Conservation (phyloP, 2,888 invertebrate genomes). For the Pterobdella sp. region DNA sequence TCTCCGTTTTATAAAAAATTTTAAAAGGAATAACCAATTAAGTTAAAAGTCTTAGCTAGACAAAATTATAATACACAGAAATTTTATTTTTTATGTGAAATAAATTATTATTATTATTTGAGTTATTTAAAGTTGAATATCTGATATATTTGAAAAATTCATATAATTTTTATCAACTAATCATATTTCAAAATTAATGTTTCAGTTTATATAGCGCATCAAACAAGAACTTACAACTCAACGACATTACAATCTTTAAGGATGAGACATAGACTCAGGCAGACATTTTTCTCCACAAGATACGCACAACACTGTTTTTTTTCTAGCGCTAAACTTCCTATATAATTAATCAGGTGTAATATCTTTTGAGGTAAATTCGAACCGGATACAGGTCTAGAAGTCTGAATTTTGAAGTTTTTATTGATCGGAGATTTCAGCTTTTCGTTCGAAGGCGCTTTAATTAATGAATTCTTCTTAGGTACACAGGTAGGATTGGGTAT, state of each 20-base stretch:
- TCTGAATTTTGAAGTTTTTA: not conserved
- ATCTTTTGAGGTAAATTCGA: conserved; percentile 43
- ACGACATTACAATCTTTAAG: conserved; percentile 46
- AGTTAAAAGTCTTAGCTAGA: not conserved
- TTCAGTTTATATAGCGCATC: not conserved
- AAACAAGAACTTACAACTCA: conserved; percentile 45
- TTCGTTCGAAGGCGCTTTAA: not conserved
- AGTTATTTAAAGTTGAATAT: too few relatives aligned
- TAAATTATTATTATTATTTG: too few relatives aligned
- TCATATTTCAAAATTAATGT: too few relatives aligned
- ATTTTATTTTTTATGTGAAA: too few relatives aligned
- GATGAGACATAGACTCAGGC: conserved; percentile 43
- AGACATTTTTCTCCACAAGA: conserved; percentile 40
- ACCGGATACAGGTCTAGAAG: conserved; percentile 39
- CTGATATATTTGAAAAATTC: too few relatives aligned
- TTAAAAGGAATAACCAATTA: not conserved
- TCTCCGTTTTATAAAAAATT: not conserved
- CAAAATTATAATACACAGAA: too few relatives aligned
- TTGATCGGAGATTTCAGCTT: not conserved
- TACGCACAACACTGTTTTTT: conserved; percentile 39
- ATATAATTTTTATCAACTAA: too few relatives aligned
- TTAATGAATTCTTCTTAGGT: not conserved
- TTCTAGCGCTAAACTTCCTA: conserved; percentile 41
- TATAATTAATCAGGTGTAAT: conserved; percentile 47
- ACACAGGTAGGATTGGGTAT: too few relatives aligned